phyloP scores from a whole-genome alignment of 1,140 invertebrate genomes.

The Euschistus heros region DNA sequence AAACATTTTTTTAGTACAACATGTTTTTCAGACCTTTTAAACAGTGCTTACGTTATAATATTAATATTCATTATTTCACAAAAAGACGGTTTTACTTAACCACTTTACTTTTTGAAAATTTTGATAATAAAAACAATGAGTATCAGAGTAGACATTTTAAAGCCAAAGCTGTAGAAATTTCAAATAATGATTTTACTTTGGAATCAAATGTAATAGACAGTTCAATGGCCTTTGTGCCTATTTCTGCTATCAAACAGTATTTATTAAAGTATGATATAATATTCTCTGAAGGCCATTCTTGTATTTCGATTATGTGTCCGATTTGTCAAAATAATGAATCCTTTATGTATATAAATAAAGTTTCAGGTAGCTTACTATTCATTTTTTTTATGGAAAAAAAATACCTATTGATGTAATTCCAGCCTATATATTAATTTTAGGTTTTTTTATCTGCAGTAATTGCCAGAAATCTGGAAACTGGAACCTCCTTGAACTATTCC shows the following conservation, averaged over 20 bases:
- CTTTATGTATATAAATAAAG: conserved; percentile 14
- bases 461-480: conserved; percentile 13
- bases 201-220: too few relatives aligned
- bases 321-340: neutral
- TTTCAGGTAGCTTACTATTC: neutral
- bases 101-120: too few relatives aligned
- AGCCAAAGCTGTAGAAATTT: too few relatives aligned
- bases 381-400: neutral
- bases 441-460: conserved; percentile 12
- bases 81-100: too few relatives aligned
- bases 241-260: conserved; percentile 11
- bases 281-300: conserved; percentile 3
- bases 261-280: conserved; percentile 2
- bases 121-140: too few relatives aligned
- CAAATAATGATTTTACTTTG: too few relatives aligned
- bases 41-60: too few relatives aligned
- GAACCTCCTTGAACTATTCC: neutral
- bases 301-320: neutral
- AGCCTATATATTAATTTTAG: neutral
- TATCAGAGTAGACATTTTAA: too few relatives aligned
- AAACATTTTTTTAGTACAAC: too few relatives aligned
- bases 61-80: too few relatives aligned
- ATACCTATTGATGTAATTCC: neutral
- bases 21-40: too few relatives aligned
- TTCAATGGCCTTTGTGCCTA: neutral